Evolutionary conservation across 1,140 invertebrate species (phyloP), one percentile per base, ranked within the genome.

Genomic region (Mizuhopecten yessoensis): DNA sequence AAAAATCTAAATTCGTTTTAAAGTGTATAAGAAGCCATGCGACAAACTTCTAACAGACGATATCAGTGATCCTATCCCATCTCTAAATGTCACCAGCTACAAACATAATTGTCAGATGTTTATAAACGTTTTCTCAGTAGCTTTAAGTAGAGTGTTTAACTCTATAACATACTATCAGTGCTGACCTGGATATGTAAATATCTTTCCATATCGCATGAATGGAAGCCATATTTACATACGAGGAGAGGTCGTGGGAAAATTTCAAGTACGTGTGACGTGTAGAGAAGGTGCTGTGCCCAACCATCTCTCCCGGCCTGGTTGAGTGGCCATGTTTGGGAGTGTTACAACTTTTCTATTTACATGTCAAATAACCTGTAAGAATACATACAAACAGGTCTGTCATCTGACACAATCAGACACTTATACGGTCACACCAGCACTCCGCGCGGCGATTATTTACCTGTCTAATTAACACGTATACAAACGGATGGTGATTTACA

Each of bases 271-370:
- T 75, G 17, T 75, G 57, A 75, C 57, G 57, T 75, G n/a, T 75
- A n/a, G 57, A 29, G 17, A 75, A 75, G 23, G 57, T 17, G 57
- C 9, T 75, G 57, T 75, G 57, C 57, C n/a, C 57, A 75, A 75
- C 57, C 57, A 75, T 75, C 57, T 75, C 57, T 75, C 29, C 2
- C n/a, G 57, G 29, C 29, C 57, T 75, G 57, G 23, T 75, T 75
- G 57, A 75, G 57, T 75, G 57, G 29, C 57, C 57, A 29, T 75
- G 57, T n/a, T 75, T 9, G 57, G 57, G 57, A 75, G 57, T 75
- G 57, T 75, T 75, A 75, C 57, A 75, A 75, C 57, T 75, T 75
- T 75, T 75, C 57, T 75, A 75, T 75, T 75, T 75, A 29, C 57
- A 5, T 75, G 23, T 75, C 57, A 75, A 75, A 75, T 75, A 75